Evolutionary conservation across 2,797 vertebrate species (phyloP).

Genomic region (Erpetoichthys calabaricus): DNA sequence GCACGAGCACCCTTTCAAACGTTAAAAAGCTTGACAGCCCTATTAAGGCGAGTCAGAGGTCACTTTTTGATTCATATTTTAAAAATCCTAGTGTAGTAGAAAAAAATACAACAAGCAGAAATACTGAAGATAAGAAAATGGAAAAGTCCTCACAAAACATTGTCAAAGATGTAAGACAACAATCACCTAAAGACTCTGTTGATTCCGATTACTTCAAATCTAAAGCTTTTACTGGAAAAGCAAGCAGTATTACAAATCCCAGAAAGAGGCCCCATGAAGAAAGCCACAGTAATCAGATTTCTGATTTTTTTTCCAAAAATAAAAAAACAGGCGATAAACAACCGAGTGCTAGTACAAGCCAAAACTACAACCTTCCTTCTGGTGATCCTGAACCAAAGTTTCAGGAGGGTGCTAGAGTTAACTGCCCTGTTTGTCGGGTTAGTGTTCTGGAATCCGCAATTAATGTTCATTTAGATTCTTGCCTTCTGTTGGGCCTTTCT

Average conservation of each 20-base stretch:
- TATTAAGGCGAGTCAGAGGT: constrained; percentile 2
- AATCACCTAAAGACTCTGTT: not conserved
- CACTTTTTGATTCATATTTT: constrained; percentile 3
- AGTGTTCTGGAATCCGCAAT: constrained; percentile 58
- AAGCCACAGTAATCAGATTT: constrained; percentile 25
- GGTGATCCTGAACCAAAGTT: constrained; percentile 2
- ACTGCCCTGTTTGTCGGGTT: constrained; percentile 68
- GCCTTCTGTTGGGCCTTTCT: constrained; percentile 38
- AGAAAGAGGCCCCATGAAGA: constrained; percentile 40
- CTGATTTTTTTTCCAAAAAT: constrained; percentile 38
- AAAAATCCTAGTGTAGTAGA: not conserved
- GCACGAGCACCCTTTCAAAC: not conserved
- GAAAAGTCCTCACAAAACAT: constrained; percentile 12
- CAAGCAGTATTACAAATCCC: constrained; percentile 5
- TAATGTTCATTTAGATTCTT: constrained; percentile 80
- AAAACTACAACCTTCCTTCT: constrained; percentile 4
- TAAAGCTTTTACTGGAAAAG: constrained; percentile 10
- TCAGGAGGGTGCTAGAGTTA: constrained; percentile 33
- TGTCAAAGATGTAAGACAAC: constrained; percentile 15
- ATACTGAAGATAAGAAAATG: constrained; percentile 2
- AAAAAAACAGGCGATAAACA: constrained; percentile 5
- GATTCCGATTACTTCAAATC: constrained; percentile 20
- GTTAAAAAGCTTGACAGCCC: not conserved
- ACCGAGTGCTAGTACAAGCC: not conserved
- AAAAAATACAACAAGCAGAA: not conserved